Conservation (phyloP, 2,797 vertebrate genomes). For the Oryzias sinensis region DNA sequence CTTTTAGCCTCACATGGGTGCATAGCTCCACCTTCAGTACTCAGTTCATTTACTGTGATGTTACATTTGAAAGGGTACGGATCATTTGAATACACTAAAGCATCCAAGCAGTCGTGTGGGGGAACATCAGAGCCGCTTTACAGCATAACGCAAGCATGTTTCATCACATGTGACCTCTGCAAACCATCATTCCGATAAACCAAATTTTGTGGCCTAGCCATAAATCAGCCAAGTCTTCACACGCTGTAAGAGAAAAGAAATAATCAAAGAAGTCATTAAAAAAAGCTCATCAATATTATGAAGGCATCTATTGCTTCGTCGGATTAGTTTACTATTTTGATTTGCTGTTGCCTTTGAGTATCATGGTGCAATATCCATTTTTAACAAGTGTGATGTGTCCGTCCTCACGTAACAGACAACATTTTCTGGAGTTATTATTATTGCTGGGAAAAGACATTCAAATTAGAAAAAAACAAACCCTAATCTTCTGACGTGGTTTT, state of each 20-base stretch:
- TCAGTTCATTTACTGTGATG: background rate
- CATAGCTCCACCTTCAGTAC: slow-evolving; percentile 25
- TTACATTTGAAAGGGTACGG: background rate
- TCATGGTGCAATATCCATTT: background rate
- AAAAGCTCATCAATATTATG: too few species aligned
- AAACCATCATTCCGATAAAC: background rate
- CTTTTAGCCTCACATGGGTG: slow-evolving; percentile 1
- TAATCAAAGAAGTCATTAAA: too few species aligned
- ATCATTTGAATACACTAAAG: too few species aligned
- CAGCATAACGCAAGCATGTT: too few species aligned
- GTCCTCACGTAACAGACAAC: background rate
- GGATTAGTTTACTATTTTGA: too few species aligned
- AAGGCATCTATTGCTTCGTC: too few species aligned
- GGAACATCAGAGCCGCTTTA: too few species aligned
- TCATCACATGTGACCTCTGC: background rate
- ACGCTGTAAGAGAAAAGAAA: too few species aligned
- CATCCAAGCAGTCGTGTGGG: too few species aligned
- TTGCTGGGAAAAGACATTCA: slow-evolving; percentile 14
- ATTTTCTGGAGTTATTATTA: slow-evolving; percentile 16
- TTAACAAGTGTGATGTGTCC: background rate
- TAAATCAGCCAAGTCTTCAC: too few species aligned
- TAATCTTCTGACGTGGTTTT: slow-evolving; percentile 15
- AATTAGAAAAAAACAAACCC: slow-evolving; percentile 22
- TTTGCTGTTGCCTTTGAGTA: too few species aligned
- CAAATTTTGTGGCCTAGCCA: background rate